Percentiles rank a stretch among this genome's conserved stretches.
Evolutionary conservation across 2,113 vertebrate species (phyloP).

Genomic region (Abramis brama): DNA sequence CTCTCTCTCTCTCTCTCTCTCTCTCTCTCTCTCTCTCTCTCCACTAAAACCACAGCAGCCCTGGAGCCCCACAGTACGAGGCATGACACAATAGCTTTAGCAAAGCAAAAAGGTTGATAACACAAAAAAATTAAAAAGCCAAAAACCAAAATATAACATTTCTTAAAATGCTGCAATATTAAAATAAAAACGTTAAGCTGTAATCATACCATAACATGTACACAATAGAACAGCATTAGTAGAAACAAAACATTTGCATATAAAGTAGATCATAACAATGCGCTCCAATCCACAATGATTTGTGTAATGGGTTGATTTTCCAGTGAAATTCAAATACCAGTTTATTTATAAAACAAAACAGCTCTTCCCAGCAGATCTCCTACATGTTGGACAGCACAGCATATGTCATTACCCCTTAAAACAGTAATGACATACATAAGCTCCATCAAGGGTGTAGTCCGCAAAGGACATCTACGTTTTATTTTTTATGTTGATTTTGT

Average conservation of each 20-base stretch:
- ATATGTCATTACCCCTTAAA: neutral
- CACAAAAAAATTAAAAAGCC: neutral
- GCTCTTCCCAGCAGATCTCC: neutral
- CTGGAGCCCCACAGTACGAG: slow-evolving; percentile 4
- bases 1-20: neutral
- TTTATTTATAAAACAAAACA: slow-evolving; percentile 7
- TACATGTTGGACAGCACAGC: neutral
- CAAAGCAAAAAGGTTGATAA: neutral
- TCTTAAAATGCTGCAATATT: neutral
- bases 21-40: slow-evolving; percentile 50
- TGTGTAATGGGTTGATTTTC: neutral
- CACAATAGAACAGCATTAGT: neutral
- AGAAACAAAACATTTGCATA: neutral
- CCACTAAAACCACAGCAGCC: neutral
- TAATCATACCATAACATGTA: neutral
- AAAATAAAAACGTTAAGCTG: neutral
- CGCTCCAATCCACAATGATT: neutral
- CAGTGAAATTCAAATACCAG: neutral
- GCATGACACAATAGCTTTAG: neutral
- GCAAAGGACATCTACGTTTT: neutral
- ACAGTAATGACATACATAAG: neutral
- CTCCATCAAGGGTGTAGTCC: neutral
- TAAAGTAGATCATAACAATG: neutral
- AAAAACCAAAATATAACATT: neutral
- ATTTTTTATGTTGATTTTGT: neutral